Conservation (phyloP, 2,797 vertebrate species). For the Hypotaenidia philippensis region DNA sequence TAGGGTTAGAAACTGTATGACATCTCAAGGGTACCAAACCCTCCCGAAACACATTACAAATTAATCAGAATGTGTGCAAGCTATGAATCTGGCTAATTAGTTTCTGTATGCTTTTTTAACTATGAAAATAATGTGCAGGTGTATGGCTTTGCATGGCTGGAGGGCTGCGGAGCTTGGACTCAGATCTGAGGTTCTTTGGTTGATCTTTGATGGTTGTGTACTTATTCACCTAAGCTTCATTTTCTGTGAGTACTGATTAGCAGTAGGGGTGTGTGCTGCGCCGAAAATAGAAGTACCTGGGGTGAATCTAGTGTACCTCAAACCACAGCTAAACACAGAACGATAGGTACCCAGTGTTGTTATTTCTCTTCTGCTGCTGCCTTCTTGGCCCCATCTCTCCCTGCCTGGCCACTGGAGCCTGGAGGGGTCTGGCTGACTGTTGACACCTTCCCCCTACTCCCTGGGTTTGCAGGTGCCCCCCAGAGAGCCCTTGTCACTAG, state of each 20-base stretch:
- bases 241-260: neutral
- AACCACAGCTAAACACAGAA: neutral
- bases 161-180: neutral
- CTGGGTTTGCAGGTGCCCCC: neutral
- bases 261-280: neutral
- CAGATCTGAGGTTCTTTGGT: neutral
- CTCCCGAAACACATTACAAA: neutral
- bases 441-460: fast-evolving
- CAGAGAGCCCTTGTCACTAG: fast-evolving
- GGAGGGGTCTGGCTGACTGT: neutral
- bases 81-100: neutral
- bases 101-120: neutral
- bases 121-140: neutral
- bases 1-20: neutral
- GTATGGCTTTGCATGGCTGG: neutral
- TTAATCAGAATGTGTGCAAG: neutral
- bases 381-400: neutral
- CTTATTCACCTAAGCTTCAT: neutral
- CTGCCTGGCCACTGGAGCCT: fast-evolving
- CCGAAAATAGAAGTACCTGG: neutral
- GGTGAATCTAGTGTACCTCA: neutral
- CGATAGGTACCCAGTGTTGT: neutral
- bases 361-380: neutral
- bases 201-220: neutral
- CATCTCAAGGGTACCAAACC: neutral